A percentile compares a stretch with the other conserved stretches of the same genome.
phyloP scores from a whole-genome alignment of 23 tunicate species.

The Styela clava region DNA sequence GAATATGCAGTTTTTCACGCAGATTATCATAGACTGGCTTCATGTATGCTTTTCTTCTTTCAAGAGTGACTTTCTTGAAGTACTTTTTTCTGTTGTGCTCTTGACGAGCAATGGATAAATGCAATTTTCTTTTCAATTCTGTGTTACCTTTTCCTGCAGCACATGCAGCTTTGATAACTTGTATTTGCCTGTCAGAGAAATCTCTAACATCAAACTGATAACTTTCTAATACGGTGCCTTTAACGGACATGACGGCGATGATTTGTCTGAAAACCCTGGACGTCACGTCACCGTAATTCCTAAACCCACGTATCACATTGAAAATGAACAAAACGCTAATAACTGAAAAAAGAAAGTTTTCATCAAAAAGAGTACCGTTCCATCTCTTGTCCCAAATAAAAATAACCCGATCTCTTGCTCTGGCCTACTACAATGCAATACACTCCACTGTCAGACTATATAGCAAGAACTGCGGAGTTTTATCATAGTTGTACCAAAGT shows the following conservation, averaged over 20 bases:
- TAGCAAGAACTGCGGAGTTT: too few relatives aligned
- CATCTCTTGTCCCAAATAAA: too few relatives aligned
- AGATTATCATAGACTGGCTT: neutral
- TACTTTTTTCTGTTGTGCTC: neutral
- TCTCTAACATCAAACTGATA: constrained; percentile 23
- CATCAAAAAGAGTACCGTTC: too few relatives aligned
- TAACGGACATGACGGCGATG: neutral
- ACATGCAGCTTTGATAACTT: neutral
- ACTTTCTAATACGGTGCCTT: constrained; percentile 9
- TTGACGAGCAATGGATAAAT: neutral
- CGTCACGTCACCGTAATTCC: too few relatives aligned
- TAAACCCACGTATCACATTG: too few relatives aligned
- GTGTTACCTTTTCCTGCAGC: neutral
- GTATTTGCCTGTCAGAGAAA: constrained; percentile 5
- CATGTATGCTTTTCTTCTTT: constrained; percentile 4
- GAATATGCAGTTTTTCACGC: neutral
- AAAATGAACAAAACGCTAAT: too few relatives aligned
- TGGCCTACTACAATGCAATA: too few relatives aligned
- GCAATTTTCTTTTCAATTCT: constrained; percentile 7
- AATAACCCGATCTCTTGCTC: too few relatives aligned
- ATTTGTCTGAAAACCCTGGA: too few relatives aligned
- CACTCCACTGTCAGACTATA: too few relatives aligned
- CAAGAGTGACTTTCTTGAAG: constrained; percentile 2
- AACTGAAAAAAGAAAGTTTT: too few relatives aligned
- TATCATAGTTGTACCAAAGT: too few relatives aligned